Base-by-base conservation (phyloP, 2,113 vertebrate genomes). In the Strix uralensis region DNA sequence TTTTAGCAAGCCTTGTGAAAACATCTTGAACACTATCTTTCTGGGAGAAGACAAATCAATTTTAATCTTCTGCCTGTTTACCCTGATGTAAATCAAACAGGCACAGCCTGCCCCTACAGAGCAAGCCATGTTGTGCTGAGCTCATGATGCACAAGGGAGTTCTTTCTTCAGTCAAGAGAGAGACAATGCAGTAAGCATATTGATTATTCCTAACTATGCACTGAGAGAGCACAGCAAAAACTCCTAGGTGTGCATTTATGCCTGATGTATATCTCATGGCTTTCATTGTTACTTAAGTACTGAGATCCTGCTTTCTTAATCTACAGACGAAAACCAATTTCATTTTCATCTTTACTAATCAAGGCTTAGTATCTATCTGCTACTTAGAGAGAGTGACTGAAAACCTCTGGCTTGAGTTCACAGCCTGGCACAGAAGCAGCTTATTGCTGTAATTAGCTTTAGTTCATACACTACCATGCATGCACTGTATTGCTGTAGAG, bases 1-100 rank as follows among this genome's bases (percentile, higher is more conserved):
- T 85, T 95, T 93, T 85, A 93, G 84, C 57, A 94, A 88, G 32
- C 34, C 25, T 44, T 83, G 25, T 86, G 75, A 88, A 81, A 81
- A 71, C 27, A 58, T 94, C 77, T 69, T 72, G 40, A 92, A 91
- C 93, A 91, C 93, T 71, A 42, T 52, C 59, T 88, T 69, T 84
- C 63, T 71, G 34, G 30, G 40, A 94, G 36, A 75, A 90, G 67
- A 86, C 70, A 88, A 93, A 96, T 93, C 85, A 92, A 90, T 94
- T 92, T 96, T 94, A 81, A 94, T 95, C 91, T 95, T 94, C 80
- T 71, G 88, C 59, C 69, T 91, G 52, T 88, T 92, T 93, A 95
- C 77, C 34, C 80, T 55, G 27, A 86, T 84, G 63, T 63, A 87
- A 96, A 96, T 94, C 57, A 91, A 94, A 92, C 30, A 75, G 83